Evolutionary conservation across 2,113 vertebrate genomes (phyloP).

Genomic region (Cryptotis parvus): DNA sequence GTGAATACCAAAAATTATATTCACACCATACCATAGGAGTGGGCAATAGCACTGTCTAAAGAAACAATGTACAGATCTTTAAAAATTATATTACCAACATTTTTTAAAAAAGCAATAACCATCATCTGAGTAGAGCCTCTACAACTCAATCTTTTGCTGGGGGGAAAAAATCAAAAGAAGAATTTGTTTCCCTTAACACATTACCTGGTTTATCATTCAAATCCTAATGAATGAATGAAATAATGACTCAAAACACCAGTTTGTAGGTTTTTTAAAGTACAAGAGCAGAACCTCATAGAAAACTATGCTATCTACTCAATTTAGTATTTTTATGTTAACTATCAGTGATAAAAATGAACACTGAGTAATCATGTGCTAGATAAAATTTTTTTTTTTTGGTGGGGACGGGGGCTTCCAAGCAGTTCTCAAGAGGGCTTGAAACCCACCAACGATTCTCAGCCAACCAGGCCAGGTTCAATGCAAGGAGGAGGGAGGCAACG

Average conservation of each 20-base stretch:
- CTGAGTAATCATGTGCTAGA: slow-evolving; percentile 12
- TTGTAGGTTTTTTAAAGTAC: slow-evolving; percentile 26
- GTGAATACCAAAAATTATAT: background rate
- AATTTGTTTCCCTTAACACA: slow-evolving; percentile 37
- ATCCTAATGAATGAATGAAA: slow-evolving; percentile 51
- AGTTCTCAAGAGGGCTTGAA: too few species aligned
- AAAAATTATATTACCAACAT: background rate
- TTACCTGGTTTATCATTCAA: background rate
- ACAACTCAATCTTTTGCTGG: background rate
- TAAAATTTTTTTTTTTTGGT: background rate
- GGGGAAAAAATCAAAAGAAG: slow-evolving; percentile 22
- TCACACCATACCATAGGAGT: background rate
- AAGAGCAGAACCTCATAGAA: slow-evolving; percentile 31
- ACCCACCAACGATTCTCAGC: too few species aligned
- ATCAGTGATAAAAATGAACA: slow-evolving; percentile 47
- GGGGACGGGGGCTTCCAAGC: too few species aligned
- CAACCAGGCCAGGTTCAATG: too few species aligned
- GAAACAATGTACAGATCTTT: background rate
- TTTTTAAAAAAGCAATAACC: background rate
- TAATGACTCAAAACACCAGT: slow-evolving; percentile 32
- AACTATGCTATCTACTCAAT: slow-evolving; percentile 52
- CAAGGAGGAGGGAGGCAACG: too few species aligned
- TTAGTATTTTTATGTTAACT: slow-evolving; percentile 53
- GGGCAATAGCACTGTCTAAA: background rate
- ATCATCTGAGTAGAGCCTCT: background rate